Base-by-base conservation (phyloP, 2,888 invertebrate species). In the Lasioglossum malachurum region DNA sequence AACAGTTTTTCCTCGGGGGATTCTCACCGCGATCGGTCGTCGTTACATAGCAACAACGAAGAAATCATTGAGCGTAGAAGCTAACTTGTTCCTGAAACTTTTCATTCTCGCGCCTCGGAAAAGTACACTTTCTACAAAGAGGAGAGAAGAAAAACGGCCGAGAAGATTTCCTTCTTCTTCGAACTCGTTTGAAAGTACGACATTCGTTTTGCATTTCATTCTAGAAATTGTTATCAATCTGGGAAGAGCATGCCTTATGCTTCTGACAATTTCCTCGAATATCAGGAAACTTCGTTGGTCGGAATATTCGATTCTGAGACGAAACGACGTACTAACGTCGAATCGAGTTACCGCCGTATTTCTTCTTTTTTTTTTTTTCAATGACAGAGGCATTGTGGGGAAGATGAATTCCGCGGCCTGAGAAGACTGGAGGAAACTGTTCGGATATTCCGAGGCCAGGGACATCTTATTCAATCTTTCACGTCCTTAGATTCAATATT, bases 181-280 rank as follows among this genome's bases (percentile, higher is more conserved):
- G 76, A 89, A 90, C 89, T 89, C 75, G 76, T 88, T 86, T 78
- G 67, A 23, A 83, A 90, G 83, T 82, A 78, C 85, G 74, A 74
- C 72, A 71, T 73, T 82, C 87, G 74, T 76, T 88, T 89, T 86
- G 89, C 89, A 91, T 89, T 87, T 89, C 80, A 78, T 82, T 79
- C 81, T 23, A 53, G 86, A 88, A 82, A 89, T 87, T 82, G 82
- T 90, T 90, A 90, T 90, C 90, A 90, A 87, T 89, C 85, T 71
- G 71, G 49, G 23, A 69, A 77, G 84, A 77, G 64, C 75, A 73
- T 31, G 79, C 80, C 82, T 78, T 82, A 81, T 53, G 78, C 82
- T 71, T 69, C 64, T 31, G 71, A 83, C 75, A 82, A 87, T 90
- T 87, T 67, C 67, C 67, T 19, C 81, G 41, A 72, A 87, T 82